Base-by-base conservation (phyloP, 2,888 invertebrate genomes). In the Oscheius sp. region DNA sequence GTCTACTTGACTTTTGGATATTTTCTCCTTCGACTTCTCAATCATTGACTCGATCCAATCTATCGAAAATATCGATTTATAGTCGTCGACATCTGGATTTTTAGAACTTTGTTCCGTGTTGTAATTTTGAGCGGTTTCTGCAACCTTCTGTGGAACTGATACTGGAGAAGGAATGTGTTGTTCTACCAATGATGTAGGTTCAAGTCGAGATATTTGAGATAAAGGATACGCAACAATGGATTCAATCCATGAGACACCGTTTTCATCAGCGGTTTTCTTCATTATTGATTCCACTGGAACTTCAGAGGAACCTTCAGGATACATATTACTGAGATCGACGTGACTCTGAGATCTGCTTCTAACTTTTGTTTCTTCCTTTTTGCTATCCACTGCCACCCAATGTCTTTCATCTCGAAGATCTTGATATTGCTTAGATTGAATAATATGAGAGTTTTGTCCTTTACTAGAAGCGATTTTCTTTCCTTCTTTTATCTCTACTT, bases 31-130 rank as follows among this genome's bases (percentile, higher is more conserved):
- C 4, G 54, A 54, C 8, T 44, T 30, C 14, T 41, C 26, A 17
- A 59, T 59, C n/a, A 59, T 59, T 8, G 14, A 17, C 5, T 41
- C 41, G 6, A 59, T 44, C 59, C 59, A 59, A 26, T 30, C 32
- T 12, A 49, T 17, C n/a, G 33, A 33, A 54, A 32, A 20, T 5
- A 33, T 2, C 20, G 47, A 20, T 22, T 22, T 12, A 17, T 47
- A 22, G 5, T 17, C 24, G 4, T 20, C 4, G 12, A 5, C 2
- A 8, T 26, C 45, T 51, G 17, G 47, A 47, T 22, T 12, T 14
- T 36, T 8, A 17, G 8, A 14, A 8, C 17, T 20, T 6, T 44
- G 6, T 44, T 8, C 17, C 12, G 24, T 3, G 8, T 36, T 36
- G 8, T 36, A 5, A 47, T n/a, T 20, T 47, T 47, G 17, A 17